Percentiles rank a stretch among this genome's conserved stretches.
These are phyloP conservation scores for Schrankia costaestrigalis DNA, from an alignment of 2,888 invertebrate species.

Conservation along the genomic window DNA sequence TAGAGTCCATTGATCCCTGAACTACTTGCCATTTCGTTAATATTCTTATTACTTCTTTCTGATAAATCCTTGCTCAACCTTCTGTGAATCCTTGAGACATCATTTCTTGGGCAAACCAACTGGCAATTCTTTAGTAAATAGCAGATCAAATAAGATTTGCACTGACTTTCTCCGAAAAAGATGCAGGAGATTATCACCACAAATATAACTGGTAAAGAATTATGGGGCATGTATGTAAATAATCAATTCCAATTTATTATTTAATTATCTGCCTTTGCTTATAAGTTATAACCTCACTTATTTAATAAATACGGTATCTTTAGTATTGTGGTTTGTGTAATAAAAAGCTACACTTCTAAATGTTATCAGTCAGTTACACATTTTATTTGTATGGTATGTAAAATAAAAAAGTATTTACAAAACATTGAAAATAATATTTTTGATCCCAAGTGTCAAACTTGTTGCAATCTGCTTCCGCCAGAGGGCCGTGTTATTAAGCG, in stretches of 20 bases:
- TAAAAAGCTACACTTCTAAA: too few species aligned
- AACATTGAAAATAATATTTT: slow-evolving; percentile 35
- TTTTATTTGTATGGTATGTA: too few species aligned
- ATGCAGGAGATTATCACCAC: too few species aligned
- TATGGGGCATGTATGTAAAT: too few species aligned
- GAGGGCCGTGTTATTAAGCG: slow-evolving; percentile 29
- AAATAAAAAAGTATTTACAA: slow-evolving; percentile 31
- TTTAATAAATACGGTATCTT: slow-evolving; percentile 4
- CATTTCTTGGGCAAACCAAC: slow-evolving; percentile 44
- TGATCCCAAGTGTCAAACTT: slow-evolving; percentile 44
- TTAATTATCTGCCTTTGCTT: too few species aligned
- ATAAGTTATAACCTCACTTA: slow-evolving; percentile 29
- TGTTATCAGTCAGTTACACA: too few species aligned
- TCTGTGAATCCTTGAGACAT: slow-evolving; percentile 29
- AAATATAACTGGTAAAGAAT: too few species aligned
- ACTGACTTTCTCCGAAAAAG: too few species aligned
- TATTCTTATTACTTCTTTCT: slow-evolving; percentile 25
- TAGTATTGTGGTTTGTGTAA: too few species aligned
- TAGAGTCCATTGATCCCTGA: slow-evolving; percentile 71
- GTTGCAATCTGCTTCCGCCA: slow-evolving; percentile 25
- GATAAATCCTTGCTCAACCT: slow-evolving; percentile 22
- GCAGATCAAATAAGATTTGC: slow-evolving; percentile 49
- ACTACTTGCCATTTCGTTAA: slow-evolving; percentile 53
- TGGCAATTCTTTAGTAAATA: slow-evolving; percentile 54
- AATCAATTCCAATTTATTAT: too few species aligned